These are phyloP conservation scores for Melanotaenia nigrans DNA, from an alignment of 2,797 vertebrate genomes.

Conservation along the genomic window DNA sequence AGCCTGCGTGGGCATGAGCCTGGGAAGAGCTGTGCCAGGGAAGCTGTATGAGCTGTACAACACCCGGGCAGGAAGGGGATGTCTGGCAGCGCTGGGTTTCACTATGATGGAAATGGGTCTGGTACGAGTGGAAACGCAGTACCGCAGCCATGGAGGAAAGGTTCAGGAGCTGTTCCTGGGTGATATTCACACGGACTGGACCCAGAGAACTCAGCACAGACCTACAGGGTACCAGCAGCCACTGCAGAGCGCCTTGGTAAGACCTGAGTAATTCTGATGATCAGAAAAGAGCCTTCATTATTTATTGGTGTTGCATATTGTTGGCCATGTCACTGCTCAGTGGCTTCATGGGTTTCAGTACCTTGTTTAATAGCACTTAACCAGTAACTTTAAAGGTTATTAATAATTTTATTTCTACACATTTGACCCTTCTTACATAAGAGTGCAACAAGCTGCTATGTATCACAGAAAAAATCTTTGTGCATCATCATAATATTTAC, in stretches of 20 bases:
- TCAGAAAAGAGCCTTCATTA: too few relatives aligned
- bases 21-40: constrained; percentile 74
- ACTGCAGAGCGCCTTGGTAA: constrained; percentile 91
- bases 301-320: neutral
- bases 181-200: constrained; percentile 89
- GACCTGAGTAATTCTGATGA: constrained; percentile 33
- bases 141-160: constrained; percentile 75
- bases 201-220: constrained; percentile 86
- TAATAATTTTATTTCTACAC: neutral
- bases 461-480: neutral
- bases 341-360: neutral
- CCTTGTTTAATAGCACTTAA: neutral
- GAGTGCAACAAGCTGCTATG: neutral
- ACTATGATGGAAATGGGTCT: constrained; percentile 91
- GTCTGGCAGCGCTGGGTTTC: constrained; percentile 85
- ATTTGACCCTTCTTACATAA: neutral
- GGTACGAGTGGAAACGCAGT: constrained; percentile 84
- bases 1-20: constrained; percentile 70
- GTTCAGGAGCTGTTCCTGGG: constrained; percentile 90
- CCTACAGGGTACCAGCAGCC: constrained; percentile 91
- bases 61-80: constrained; percentile 79
- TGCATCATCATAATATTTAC: neutral
- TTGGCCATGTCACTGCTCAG: neutral
- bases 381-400: neutral
- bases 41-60: constrained; percentile 87